Conservation (phyloP, 2,113 vertebrate genomes). For the Mus pahari region DNA sequence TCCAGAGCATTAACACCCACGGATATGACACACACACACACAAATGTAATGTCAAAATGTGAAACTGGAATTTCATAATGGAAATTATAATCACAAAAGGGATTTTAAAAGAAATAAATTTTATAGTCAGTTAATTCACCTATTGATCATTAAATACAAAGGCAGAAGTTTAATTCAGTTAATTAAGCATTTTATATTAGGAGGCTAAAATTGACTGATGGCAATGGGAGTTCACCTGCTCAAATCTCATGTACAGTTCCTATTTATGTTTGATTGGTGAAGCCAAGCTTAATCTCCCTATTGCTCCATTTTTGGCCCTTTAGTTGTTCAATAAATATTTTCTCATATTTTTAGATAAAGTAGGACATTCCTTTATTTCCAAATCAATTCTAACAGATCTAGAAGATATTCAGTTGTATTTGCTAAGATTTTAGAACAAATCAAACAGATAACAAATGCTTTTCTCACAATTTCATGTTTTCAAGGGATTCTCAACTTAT, state of each 20-base stretch:
- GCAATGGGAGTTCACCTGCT: not conserved
- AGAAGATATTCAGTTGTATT: not conserved
- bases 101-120: not conserved
- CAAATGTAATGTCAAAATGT: not conserved
- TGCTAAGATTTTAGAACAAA: constrained; percentile 11
- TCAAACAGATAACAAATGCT: not conserved
- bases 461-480: not conserved
- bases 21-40: not conserved
- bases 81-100: not conserved
- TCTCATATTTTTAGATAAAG: not conserved
- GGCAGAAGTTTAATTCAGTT: not conserved
- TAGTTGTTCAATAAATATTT: not conserved
- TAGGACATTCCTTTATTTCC: not conserved
- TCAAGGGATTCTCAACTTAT: not conserved
- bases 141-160: not conserved
- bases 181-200: not conserved
- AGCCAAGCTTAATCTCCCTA: not conserved
- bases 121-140: not conserved
- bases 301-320: not conserved
- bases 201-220: not conserved
- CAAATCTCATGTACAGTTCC: not conserved
- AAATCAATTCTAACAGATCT: not conserved
- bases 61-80: not conserved
- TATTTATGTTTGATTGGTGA: accelerated
- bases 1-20: not conserved